Conservation (phyloP, 2,888 invertebrate species). For the Elegia similella region DNA sequence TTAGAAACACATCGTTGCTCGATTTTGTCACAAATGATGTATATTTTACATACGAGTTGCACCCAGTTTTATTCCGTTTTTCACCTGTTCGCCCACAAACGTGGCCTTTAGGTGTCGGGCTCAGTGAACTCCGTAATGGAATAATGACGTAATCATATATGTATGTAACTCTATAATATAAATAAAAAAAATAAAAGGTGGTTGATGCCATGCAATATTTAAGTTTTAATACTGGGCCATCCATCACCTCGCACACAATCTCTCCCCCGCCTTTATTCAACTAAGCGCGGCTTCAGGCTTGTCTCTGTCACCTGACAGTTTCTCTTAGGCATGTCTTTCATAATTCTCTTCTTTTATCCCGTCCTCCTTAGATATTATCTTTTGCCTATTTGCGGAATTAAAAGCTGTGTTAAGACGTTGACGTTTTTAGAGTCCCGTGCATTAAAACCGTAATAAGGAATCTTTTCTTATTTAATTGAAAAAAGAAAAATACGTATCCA, state of each 20-base stretch:
- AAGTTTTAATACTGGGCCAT: slow-evolving; percentile 16
- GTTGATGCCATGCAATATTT: slow-evolving; percentile 20
- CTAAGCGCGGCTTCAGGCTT: slow-evolving; percentile 30
- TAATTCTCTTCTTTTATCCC: slow-evolving; percentile 53
- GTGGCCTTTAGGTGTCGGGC: no score
- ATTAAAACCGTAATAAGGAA: no score
- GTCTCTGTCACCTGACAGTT: slow-evolving; percentile 61
- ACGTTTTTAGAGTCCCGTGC: slow-evolving; percentile 7
- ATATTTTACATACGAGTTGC: no score
- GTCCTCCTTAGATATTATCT: slow-evolving; percentile 48
- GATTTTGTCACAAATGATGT: no score
- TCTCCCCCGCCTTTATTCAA: slow-evolving; percentile 31
- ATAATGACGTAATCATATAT: no score
- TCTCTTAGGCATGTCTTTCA: slow-evolving; percentile 53
- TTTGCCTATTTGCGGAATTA: slow-evolving; percentile 53
- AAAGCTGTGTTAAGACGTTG: slow-evolving; percentile 30
- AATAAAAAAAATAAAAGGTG: slow-evolving; percentile 27
- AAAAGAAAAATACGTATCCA: no score
- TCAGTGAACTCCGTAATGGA: no score
- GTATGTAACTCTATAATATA: no score
- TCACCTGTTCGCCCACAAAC: no score
- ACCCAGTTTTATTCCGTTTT: no score
- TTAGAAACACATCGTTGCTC: no score
- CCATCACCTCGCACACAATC: slow-evolving; percentile 15
- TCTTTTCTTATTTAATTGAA: no score